phyloP scores from a whole-genome alignment of 2,888 invertebrate genomes.

The Caenorhabditis japonica region DNA sequence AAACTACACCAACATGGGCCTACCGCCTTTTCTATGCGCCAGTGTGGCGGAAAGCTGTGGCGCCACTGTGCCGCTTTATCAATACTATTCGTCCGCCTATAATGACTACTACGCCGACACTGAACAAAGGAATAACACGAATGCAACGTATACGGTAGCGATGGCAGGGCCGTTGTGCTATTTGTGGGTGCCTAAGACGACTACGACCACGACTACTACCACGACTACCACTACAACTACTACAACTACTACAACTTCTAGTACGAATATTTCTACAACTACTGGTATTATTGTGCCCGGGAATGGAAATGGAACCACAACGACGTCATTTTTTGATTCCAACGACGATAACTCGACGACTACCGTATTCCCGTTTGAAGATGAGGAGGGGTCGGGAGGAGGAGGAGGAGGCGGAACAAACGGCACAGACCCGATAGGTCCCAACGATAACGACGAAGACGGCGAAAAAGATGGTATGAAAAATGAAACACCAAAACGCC shows the following conservation, averaged over 20 bases:
- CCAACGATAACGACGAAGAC: constrained; percentile 9
- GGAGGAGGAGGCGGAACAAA: too few species aligned
- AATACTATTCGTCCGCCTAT: constrained; percentile 44
- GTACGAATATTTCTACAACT: constrained; percentile 20
- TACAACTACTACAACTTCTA: constrained; percentile 16
- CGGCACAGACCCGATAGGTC: too few species aligned
- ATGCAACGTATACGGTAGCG: constrained; percentile 30
- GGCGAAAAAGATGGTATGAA: constrained; percentile 14
- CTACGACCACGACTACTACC: constrained; percentile 35
- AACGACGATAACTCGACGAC: constrained; percentile 21
- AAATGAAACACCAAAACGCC: too few species aligned
- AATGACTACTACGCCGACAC: constrained; percentile 45
- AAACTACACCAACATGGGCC: constrained; percentile 36
- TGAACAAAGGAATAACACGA: constrained; percentile 22
- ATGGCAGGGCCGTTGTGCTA: constrained; percentile 50
- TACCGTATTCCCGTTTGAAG: background rate
- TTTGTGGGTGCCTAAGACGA: constrained; percentile 36
- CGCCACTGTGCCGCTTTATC: constrained; percentile 49
- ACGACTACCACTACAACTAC: constrained; percentile 27
- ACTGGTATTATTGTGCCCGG: constrained; percentile 1
- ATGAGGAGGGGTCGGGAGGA: too few species aligned
- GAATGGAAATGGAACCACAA: constrained; percentile 32
- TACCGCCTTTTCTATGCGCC: constrained; percentile 46
- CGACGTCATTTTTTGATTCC: background rate
- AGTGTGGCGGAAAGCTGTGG: constrained; percentile 54